Evolutionary conservation across 2,888 invertebrate genomes (phyloP), one percentile per base, ranked within the genome.

Genomic region (Melikaiella ostensackeni): DNA sequence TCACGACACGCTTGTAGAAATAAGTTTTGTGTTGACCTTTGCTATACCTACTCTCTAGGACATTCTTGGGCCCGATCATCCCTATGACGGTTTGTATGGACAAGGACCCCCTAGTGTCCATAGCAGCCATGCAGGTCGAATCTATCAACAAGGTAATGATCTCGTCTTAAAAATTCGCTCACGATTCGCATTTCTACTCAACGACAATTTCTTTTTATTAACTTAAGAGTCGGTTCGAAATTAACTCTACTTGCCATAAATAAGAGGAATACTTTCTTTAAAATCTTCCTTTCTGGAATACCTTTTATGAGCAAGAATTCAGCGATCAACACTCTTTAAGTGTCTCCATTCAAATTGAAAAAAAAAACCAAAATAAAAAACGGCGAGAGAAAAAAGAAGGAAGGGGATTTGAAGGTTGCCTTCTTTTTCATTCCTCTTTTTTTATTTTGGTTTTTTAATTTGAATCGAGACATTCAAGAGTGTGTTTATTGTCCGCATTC

Each of bases 21-120:
- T 83, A 85, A 86, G 85, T 88, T 88, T 88, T 89, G 88, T 89
- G 87, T 90, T 91, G 85, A 90, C 87, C 89, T 91, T 89, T 89
- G 87, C 87, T 83, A 80, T 89, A 89, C 90, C 86, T 88, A 87
- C 88, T 91, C 89, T 89, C 86, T 91, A 97, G 97, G 98, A 97
- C 92, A 96, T 97, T 95, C 95, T 97, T 92, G 96, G 95, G 91
- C 96, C 97, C 89, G 98, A 98, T 92, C 97, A 97, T 93, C 95
- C 96, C 90, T 98, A 97, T 93, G 98, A 98, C 92, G 96, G 96
- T 92, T 95, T 97, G 94, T 98, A 98, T 93, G 96, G 96, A 90
- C 97, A 97, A 92, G 96, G 97, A 91, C 97, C 97, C 87, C 97
- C 97, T 87, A 96, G 96, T 91, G 96, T 96, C 91, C 96, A 96